Evolutionary conservation across 1,140 invertebrate genomes (phyloP).

Genomic region (Hydropsyche tenuis): DNA sequence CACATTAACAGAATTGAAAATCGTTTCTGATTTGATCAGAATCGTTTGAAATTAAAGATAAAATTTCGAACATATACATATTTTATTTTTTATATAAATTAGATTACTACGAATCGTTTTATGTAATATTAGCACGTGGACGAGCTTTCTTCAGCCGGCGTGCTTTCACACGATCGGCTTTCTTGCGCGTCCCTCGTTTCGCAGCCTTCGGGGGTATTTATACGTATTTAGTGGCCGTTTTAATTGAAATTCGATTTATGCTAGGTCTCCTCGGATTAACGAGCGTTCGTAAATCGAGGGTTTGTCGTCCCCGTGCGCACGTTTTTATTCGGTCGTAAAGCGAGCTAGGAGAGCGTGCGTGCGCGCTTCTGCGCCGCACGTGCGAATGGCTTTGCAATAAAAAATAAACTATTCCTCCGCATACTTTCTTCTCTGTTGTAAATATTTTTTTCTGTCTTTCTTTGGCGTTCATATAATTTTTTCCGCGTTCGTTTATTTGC

Average conservation of each 20-base stretch:
- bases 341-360: constrained; percentile 1
- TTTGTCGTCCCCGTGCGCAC: background rate
- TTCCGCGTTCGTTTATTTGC: background rate
- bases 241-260: constrained; percentile 7
- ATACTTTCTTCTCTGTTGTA: constrained; percentile 3
- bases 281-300: constrained; percentile 22
- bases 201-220: too few relatives aligned
- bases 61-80: too few relatives aligned
- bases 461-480: background rate
- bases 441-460: background rate
- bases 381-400: constrained; percentile 19
- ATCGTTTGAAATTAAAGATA: too few relatives aligned
- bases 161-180: too few relatives aligned
- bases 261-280: background rate
- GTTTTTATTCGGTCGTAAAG: constrained; percentile 20
- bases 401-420: constrained; percentile 20
- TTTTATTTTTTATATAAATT: too few relatives aligned
- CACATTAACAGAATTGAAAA: too few relatives aligned
- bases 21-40: too few relatives aligned
- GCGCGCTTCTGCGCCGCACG: background rate
- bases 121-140: too few relatives aligned
- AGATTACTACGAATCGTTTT: too few relatives aligned
- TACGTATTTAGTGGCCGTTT: too few relatives aligned
- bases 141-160: too few relatives aligned
- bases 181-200: too few relatives aligned